A percentile compares a stretch with the other conserved stretches of the same genome.
Conservation (phyloP, 1,140 invertebrate species). For the Riptortus pedestris region DNA sequence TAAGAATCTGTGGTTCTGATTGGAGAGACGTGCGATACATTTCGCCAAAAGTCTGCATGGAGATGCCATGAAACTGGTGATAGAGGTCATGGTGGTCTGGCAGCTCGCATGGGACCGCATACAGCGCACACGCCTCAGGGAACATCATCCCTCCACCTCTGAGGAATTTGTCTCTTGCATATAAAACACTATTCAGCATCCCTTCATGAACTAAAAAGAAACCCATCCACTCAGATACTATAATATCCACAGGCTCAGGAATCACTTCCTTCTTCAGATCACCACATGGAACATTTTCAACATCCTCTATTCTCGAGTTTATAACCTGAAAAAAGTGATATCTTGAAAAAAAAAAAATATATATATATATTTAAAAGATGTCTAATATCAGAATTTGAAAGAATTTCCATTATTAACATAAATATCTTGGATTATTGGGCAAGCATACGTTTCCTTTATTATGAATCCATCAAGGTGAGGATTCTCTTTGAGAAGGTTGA, state of each 20-base stretch:
- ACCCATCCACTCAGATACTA: conserved; percentile 99
- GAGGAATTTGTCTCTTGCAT: conserved; percentile 79
- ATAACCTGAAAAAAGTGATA: background rate
- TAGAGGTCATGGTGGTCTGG: conserved; percentile 51
- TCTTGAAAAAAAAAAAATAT: background rate
- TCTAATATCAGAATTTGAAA: background rate
- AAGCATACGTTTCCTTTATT: no score
- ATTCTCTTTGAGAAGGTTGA: no score
- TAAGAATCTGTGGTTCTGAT: background rate
- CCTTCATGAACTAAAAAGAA: conserved; percentile 97
- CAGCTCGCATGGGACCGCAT: conserved; percentile 56
- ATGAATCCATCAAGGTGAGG: no score
- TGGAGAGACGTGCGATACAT: conserved; percentile 8
- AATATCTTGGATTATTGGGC: no score
- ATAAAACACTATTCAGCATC: conserved; percentile 89
- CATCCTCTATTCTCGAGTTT: no score
- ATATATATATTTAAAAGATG: background rate
- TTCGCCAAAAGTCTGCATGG: conserved; percentile 29
- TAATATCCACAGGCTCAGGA: conserved; percentile 82
- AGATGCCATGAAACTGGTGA: conserved; percentile 40
- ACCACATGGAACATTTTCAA: no score
- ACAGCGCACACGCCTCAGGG: conserved; percentile 38
- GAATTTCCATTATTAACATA: no score
- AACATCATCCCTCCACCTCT: conserved; percentile 46
- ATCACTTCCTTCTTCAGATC: conserved; percentile 56